A percentile compares a stretch with the other conserved stretches of the same genome.
Conservation (phyloP, 1,140 invertebrate genomes). For the Hypsibius dujardini region DNA sequence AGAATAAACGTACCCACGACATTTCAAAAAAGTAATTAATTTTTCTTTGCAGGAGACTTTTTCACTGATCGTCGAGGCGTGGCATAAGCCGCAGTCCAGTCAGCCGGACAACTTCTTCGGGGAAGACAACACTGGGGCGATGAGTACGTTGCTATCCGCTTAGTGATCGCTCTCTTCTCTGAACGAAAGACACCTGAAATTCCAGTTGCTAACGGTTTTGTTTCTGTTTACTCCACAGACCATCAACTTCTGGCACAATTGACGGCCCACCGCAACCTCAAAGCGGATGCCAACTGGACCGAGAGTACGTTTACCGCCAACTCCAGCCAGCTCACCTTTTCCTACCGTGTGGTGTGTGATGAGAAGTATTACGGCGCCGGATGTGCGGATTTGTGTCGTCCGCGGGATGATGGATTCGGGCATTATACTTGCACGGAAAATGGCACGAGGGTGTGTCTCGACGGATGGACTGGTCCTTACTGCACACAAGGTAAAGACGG, state of each 20-base stretch:
- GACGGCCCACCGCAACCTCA: background rate
- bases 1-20: too few relatives aligned
- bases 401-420: conserved; percentile 73
- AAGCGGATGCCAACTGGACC: conserved; percentile 14
- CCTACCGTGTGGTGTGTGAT: conserved; percentile 75
- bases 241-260: conserved; percentile 12
- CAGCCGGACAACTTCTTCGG: background rate
- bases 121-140: background rate
- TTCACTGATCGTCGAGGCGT: conserved; percentile 82
- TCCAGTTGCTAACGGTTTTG: background rate
- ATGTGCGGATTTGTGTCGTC: conserved; percentile 69
- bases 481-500: conserved; percentile 50
- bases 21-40: conserved; percentile 8
- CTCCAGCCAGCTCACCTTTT: conserved; percentile 54
- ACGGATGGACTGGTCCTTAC: conserved; percentile 75
- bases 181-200: too few relatives aligned
- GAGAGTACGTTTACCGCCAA: conserved; percentile 36
- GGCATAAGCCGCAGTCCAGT: conserved; percentile 47
- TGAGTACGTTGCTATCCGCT: background rate
- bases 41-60: conserved; percentile 66
- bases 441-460: conserved; percentile 72
- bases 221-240: conserved; percentile 8
- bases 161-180: background rate
- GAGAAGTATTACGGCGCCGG: conserved; percentile 74
- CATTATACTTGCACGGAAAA: conserved; percentile 78